Evolutionary conservation across 1,140 invertebrate species (phyloP).

Genomic region (Drosophila willistoni): DNA sequence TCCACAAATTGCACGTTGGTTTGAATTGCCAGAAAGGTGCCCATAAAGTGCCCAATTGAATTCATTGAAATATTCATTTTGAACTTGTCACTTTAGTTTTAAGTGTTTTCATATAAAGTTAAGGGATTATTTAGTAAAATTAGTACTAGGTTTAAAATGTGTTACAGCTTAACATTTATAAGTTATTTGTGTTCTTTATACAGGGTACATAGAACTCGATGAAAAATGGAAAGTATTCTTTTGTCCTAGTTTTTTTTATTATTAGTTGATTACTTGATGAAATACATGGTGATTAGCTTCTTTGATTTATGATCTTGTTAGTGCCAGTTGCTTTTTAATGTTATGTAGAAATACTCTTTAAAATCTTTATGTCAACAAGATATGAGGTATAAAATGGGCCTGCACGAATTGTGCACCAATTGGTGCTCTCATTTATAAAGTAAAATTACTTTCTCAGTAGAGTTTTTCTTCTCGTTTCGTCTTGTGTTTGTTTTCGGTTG

Average conservation of each 20-base stretch:
- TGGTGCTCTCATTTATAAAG: background rate
- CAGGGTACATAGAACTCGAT: background rate
- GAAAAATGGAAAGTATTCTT: background rate
- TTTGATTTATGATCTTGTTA: conserved; percentile 60
- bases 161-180: no score
- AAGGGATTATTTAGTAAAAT: no score
- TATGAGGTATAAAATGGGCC: background rate
- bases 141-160: no score
- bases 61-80: no score
- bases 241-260: conserved; percentile 29
- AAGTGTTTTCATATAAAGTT: no score
- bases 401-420: background rate
- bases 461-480: background rate
- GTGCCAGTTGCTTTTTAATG: conserved; percentile 44
- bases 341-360: conserved; percentile 46
- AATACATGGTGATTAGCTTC: conserved; percentile 46
- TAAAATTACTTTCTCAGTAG: no score
- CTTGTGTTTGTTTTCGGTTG: background rate
- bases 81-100: no score
- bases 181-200: no score
- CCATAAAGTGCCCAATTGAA: no score
- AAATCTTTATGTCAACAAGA: conserved; percentile 26
- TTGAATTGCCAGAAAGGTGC: no score
- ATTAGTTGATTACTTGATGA: conserved; percentile 57
- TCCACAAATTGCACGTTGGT: no score